phyloP scores from a whole-genome alignment of 2,888 invertebrate genomes.

The Tetropium fuscum region DNA sequence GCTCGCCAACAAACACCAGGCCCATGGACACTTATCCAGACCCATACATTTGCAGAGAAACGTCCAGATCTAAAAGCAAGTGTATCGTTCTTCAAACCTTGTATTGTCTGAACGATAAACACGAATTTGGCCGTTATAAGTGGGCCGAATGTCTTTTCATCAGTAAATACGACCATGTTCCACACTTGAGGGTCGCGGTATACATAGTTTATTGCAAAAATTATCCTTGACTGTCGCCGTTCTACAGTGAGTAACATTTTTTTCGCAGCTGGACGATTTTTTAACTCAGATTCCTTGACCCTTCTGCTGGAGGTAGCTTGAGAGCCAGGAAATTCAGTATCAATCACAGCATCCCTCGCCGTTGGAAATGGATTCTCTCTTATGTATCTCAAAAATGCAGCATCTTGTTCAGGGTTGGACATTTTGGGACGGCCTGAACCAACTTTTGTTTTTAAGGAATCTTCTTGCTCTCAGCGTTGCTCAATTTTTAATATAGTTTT shows the following conservation, averaged over 20 bases:
- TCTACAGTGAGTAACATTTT: not conserved
- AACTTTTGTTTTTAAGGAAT: not conserved
- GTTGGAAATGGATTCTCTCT: not conserved
- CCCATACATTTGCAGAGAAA: not conserved
- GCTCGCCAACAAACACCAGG: not conserved
- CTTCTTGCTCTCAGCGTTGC: not conserved
- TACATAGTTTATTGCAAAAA: not conserved
- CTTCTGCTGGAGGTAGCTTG: not conserved
- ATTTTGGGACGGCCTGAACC: not conserved
- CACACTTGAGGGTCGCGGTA: not conserved
- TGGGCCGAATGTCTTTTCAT: too few relatives aligned
- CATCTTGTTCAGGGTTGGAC: not conserved
- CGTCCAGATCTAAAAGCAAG: not conserved
- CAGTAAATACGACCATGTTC: not conserved
- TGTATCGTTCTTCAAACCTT: not conserved
- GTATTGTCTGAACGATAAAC: not conserved
- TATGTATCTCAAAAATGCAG: not conserved
- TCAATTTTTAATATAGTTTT: not conserved
- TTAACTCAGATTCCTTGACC: not conserved
- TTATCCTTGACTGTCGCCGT: not conserved
- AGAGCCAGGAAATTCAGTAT: not conserved
- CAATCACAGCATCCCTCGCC: not conserved
- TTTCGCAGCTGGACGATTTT: not conserved
- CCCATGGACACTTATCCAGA: not conserved
- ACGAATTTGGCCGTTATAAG: not conserved